Evolutionary conservation across 2,888 invertebrate genomes (phyloP), one percentile per base, ranked within the genome.

Genomic region (Lasioglossum lativentre): DNA sequence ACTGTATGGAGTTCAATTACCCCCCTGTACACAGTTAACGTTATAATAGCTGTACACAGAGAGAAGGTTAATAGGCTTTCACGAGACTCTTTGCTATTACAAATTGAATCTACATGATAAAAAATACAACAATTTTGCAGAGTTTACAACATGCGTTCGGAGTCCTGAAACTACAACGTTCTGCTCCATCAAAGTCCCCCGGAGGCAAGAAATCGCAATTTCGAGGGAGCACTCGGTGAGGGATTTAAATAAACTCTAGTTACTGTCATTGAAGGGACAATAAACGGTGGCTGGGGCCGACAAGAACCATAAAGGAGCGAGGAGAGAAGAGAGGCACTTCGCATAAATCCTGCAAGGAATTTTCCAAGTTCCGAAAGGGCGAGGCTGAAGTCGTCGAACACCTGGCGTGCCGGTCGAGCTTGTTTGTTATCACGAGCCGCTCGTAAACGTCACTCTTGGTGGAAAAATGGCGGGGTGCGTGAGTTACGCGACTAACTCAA

Each of bases 391-490:
- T 79, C 59, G 74, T 30, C 23, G 74, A 63, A 74, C 40, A 68
- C 59, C 59, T 27, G 19, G 6, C 27, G 73, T 8, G 30, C 30
- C n/a, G 10, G 56, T n/a, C 23, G 63, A 34, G 47, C 75, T 86
- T 83, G 86, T 87, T 86, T 77, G 86, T 87, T 87, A 80, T 80
- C 83, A 45, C 80, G 78, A 80, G 78, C 30, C 42, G 82, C 83
- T 83, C 87, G 87, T 87, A 87, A 87, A 87, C 81, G 86, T 87
- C 83, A 63, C 47, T 66, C 72, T 23, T 19, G 38, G 30, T 42
- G 76, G 75, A 78, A 74, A 80, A 80, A 83, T 78, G 76, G 59
- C 59, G 75, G 83, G 78, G 68, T 34, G 80, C 40, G 80, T 78
- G 77, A 83, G 78, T 83, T 87, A 86, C 72, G 71, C 27, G 59